Conservation (phyloP, 2,888 invertebrate species). For the Netelia virgata region DNA sequence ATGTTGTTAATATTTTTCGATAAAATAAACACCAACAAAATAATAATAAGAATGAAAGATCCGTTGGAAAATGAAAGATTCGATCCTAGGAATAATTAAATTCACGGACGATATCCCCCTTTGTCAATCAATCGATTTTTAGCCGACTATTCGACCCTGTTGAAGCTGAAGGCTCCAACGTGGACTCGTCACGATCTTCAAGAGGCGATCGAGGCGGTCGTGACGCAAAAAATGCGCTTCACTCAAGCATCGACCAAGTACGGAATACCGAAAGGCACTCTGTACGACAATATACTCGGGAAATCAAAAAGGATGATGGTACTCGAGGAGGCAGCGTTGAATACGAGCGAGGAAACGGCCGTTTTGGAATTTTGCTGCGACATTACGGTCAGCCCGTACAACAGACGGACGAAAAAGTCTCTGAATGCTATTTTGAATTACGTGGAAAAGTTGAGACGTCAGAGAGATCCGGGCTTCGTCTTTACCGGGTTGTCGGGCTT, state of each 20-base stretch:
- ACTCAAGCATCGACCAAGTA: conserved; percentile 90
- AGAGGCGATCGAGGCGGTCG: conserved; percentile 91
- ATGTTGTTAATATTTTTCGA: neutral
- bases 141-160: conserved; percentile 88
- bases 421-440: conserved; percentile 88
- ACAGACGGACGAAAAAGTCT: conserved; percentile 90
- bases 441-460: conserved; percentile 88
- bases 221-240: conserved; percentile 91
- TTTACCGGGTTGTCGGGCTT: conserved; percentile 91
- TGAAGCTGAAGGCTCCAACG: conserved; percentile 91
- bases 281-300: conserved; percentile 92
- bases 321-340: conserved; percentile 89
- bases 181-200: conserved; percentile 91
- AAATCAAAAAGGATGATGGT: conserved; percentile 92
- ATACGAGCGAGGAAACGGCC: conserved; percentile 87
- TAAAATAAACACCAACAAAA: too few relatives aligned
- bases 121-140: conserved; percentile 78
- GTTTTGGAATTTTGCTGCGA: conserved; percentile 91
- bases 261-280: conserved; percentile 91
- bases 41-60: neutral
- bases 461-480: conserved; percentile 88
- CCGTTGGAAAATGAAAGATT: conserved; percentile 1
- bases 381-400: conserved; percentile 89
- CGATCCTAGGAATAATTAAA: conserved; percentile 55
- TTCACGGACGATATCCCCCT: conserved; percentile 63